phyloP scores from a whole-genome alignment of 2,797 vertebrate genomes.

The Anableps anableps region DNA sequence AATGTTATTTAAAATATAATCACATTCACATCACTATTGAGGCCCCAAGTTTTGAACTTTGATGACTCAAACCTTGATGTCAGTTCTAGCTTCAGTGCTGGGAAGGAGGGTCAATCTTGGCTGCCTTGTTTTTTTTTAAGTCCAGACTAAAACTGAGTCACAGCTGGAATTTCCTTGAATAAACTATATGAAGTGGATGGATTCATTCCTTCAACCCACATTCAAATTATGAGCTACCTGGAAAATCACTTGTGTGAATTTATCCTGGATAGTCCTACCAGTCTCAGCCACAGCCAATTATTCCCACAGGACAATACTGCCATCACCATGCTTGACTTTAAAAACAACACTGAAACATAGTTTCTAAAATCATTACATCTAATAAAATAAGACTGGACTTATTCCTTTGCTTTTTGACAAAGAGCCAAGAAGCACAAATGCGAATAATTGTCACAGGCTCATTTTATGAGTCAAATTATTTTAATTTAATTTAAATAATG shows the following conservation, averaged over 20 bases:
- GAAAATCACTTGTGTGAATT: background rate
- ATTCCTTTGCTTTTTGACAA: too few species aligned
- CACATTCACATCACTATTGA: background rate
- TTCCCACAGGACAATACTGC: too few species aligned
- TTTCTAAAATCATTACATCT: too few species aligned
- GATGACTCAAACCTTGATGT: background rate
- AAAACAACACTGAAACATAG: too few species aligned
- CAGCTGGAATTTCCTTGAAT: background rate
- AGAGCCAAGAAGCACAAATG: too few species aligned
- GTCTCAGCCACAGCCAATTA: background rate
- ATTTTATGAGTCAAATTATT: too few species aligned
- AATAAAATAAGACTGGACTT: too few species aligned
- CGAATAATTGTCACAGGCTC: too few species aligned
- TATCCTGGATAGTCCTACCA: background rate
- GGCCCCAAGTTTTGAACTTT: background rate
- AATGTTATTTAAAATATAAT: background rate
- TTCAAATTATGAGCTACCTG: background rate
- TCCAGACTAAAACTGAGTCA: background rate
- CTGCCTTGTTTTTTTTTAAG: background rate
- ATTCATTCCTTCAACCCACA: background rate
- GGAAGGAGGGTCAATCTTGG: background rate
- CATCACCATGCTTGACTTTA: too few species aligned
- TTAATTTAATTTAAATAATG: too few species aligned
- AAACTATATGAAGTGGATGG: background rate
- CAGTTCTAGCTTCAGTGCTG: background rate